Percentiles rank a stretch among this genome's conserved stretches.
phyloP scores from a whole-genome alignment of 2,888 invertebrate species.

The Teleogryllus oceanicus region DNA sequence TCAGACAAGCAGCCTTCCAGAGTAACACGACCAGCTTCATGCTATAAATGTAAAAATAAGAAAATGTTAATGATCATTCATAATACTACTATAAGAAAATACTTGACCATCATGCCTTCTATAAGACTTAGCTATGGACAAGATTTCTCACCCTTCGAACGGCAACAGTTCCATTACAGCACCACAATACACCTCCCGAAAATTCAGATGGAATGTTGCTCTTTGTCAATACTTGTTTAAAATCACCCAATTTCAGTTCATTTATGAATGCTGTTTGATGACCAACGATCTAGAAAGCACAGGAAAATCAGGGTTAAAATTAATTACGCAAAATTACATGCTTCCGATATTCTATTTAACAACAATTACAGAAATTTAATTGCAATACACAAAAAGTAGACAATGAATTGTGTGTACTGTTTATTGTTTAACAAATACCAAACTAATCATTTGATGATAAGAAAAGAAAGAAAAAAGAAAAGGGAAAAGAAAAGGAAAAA shows the following conservation, averaged over 20 bases:
- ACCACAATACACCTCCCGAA: conserved; percentile 87
- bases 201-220: conserved; percentile 81
- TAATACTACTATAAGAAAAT: not conserved
- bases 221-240: conserved; percentile 74
- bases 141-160: conserved; percentile 66
- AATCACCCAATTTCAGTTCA: conserved; percentile 87
- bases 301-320: not conserved
- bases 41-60: conserved; percentile 55
- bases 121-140: no score
- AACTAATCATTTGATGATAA: no score
- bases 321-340: not conserved
- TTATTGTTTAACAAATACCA: no score
- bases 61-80: not conserved
- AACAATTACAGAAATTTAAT: not conserved
- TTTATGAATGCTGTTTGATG: conserved; percentile 90
- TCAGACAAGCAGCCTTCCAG: conserved; percentile 92
- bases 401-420: no score
- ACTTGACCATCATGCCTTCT: not conserved
- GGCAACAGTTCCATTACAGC: conserved; percentile 86
- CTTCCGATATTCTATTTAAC: not conserved
- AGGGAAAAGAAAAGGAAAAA: no score
- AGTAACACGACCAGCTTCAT: conserved; percentile 87
- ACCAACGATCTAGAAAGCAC: conserved; percentile 52
- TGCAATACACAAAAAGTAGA: no score
- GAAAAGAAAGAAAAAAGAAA: no score